These are phyloP conservation scores for Chaetorhynchus papuensis DNA, from an alignment of 2,113 vertebrate species.

Conservation along the genomic window DNA sequence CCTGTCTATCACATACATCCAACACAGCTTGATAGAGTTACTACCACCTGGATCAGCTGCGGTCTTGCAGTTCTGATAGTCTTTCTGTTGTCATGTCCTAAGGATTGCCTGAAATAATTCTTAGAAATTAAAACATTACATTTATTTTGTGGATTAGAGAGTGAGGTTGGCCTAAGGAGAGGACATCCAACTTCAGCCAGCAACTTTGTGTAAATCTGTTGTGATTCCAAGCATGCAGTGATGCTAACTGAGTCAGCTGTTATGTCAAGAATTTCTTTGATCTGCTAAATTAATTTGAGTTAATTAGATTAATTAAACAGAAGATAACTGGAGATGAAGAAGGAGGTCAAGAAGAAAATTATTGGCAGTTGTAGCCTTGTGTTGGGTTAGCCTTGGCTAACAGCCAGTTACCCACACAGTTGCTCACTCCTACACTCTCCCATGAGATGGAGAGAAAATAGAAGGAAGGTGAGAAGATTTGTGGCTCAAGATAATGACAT, in stretches of 20 bases:
- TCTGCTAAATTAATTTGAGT: background rate
- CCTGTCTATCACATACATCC: background rate
- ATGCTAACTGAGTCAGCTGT: background rate
- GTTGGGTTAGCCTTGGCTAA: background rate
- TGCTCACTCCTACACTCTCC: background rate
- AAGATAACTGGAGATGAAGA: background rate
- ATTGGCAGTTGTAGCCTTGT: background rate
- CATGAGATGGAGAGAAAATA: background rate
- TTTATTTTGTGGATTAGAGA: background rate
- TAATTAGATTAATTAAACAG: conserved; percentile 12
- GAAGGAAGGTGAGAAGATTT: background rate
- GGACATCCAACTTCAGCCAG: background rate
- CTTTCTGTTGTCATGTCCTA: background rate
- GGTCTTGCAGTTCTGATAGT: background rate
- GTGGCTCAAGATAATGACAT: background rate
- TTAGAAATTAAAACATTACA: background rate
- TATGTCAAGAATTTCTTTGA: background rate
- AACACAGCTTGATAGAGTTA: background rate
- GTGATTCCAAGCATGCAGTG: background rate
- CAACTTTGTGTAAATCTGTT: background rate
- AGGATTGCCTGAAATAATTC: background rate
- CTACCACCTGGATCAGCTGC: background rate
- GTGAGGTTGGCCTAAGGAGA: background rate
- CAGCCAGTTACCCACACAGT: background rate
- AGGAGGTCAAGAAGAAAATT: background rate